These are phyloP conservation scores for Bombus vancouverensis DNA, from an alignment of 1,140 invertebrate species.

Conservation along the genomic window DNA sequence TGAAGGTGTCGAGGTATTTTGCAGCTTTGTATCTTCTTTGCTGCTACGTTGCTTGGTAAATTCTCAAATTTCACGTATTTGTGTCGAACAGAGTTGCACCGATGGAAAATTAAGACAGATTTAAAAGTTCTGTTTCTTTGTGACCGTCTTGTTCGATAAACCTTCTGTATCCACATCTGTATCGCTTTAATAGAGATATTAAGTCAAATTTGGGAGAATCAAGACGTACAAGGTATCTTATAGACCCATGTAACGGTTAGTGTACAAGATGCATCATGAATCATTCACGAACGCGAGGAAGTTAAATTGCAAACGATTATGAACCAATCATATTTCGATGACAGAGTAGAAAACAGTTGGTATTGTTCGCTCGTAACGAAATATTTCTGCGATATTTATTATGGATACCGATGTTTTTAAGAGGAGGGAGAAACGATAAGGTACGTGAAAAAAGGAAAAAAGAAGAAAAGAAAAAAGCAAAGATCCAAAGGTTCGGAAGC, in stretches of 20 bases:
- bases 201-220: background rate
- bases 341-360: background rate
- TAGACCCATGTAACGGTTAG: background rate
- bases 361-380: background rate
- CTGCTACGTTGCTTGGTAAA: background rate
- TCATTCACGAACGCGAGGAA: background rate
- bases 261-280: background rate
- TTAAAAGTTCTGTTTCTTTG: background rate
- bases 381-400: background rate
- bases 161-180: background rate
- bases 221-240: background rate
- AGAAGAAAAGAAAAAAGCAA: background rate
- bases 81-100: background rate
- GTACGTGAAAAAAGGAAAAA: background rate
- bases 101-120: background rate
- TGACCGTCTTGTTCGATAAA: background rate
- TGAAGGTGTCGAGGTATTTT: too few species aligned
- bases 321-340: background rate
- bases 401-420: background rate
- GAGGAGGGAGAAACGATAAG: background rate
- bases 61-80: background rate
- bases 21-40: background rate
- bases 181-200: background rate
- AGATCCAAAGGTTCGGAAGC: too few species aligned
- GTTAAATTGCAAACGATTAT: background rate